phyloP scores from a whole-genome alignment of 2,113 vertebrate species.

The Phocoena sinus region DNA sequence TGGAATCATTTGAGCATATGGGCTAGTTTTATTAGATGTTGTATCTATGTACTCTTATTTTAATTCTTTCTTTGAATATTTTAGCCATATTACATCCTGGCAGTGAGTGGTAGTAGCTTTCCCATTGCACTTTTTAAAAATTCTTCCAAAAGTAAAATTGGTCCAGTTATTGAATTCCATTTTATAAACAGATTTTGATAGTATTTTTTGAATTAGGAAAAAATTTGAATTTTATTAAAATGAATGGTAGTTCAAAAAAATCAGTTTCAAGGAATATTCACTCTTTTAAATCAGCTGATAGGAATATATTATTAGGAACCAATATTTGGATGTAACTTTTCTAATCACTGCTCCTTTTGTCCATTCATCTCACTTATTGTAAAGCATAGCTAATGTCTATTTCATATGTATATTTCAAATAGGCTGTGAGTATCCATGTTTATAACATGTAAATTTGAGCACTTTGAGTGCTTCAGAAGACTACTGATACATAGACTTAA shows the following conservation, averaged over 20 bases:
- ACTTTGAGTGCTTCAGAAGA: background rate
- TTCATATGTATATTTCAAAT: background rate
- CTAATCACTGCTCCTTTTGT: background rate
- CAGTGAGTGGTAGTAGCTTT: background rate
- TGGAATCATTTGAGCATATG: background rate
- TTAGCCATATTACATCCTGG: background rate
- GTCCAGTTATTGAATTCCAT: background rate
- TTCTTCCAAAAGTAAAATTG: background rate
- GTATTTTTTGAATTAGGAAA: background rate
- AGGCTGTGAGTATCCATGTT: background rate
- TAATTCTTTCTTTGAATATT: background rate
- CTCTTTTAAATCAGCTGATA: background rate
- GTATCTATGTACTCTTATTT: background rate
- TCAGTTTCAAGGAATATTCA: background rate
- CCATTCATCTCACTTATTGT: background rate
- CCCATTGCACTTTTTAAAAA: background rate
- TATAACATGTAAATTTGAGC: background rate
- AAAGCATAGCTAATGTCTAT: background rate
- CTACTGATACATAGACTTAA: background rate
- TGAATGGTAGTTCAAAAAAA: background rate
- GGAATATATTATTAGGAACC: background rate
- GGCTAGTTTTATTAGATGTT: background rate
- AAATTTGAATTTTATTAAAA: background rate
- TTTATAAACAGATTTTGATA: slow-evolving; percentile 13
- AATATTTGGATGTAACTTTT: background rate